These are phyloP conservation scores for Pseudoatta argentina DNA, from an alignment of 1,140 invertebrate genomes.

Conservation along the genomic window DNA sequence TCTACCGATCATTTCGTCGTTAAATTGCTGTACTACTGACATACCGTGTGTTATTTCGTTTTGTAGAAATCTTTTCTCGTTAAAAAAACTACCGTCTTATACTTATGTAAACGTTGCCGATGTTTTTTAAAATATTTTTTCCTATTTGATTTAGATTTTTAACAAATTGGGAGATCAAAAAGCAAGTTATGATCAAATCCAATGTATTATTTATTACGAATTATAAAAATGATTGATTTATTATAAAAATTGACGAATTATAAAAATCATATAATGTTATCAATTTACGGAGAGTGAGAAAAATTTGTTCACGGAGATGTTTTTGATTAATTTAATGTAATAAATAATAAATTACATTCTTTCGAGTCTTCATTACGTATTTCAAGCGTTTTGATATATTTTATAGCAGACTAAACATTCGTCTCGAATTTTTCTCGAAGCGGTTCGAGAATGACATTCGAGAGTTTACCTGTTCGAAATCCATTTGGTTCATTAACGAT, in stretches of 20 bases:
- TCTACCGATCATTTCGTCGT: conserved; percentile 6
- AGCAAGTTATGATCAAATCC: not conserved
- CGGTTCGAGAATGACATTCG: not conserved
- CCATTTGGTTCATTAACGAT: conserved; percentile 20
- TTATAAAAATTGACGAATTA: not conserved
- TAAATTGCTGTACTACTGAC: not conserved
- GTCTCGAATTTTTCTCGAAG: not conserved
- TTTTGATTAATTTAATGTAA: not conserved
- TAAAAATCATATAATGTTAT: not conserved
- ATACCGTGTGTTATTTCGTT: not conserved
- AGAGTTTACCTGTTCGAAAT: not conserved
- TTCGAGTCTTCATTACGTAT: not conserved
- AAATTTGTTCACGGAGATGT: not conserved
- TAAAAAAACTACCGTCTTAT: not conserved
- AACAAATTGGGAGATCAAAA: not conserved
- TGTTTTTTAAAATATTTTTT: conserved; percentile 6
- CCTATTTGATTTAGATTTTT: not conserved
- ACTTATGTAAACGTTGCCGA: not conserved
- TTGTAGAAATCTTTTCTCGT: not conserved
- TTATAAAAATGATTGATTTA: not conserved
- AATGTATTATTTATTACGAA: not conserved
- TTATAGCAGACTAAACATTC: not conserved
- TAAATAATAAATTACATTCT: conserved; percentile 38
- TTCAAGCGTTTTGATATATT: not conserved
- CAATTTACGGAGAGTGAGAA: not conserved